These are phyloP conservation scores for Mimumesa dahlbomi DNA, from an alignment of 2,888 invertebrate species.

Conservation along the genomic window DNA sequence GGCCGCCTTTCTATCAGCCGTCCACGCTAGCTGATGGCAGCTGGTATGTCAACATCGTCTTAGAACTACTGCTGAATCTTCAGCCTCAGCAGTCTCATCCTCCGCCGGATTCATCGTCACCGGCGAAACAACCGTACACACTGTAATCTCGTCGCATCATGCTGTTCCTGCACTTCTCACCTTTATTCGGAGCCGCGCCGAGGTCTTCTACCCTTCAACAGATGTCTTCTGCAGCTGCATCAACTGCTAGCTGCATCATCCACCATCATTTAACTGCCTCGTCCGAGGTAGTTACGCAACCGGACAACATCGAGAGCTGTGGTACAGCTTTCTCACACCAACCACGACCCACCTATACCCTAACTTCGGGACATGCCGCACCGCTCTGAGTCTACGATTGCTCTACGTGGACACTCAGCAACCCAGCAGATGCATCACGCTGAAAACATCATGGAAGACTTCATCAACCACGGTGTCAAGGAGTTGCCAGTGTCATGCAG, in stretches of 20 bases:
- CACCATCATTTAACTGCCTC: slow-evolving; percentile 39
- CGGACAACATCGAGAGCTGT: slow-evolving; percentile 33
- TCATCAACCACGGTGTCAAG: slow-evolving; percentile 10
- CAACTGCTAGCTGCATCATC: slow-evolving; percentile 14
- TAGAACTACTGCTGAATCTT: slow-evolving; percentile 57
- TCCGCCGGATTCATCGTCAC: slow-evolving; percentile 34
- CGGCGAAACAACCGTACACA: slow-evolving; percentile 37
- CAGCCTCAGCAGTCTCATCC: slow-evolving; percentile 47
- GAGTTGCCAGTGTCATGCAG: slow-evolving; percentile 16
- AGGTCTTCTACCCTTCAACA: slow-evolving; percentile 35
- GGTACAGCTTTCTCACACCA: slow-evolving; percentile 33
- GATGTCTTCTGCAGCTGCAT: slow-evolving; percentile 28
- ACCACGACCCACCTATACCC: neutral
- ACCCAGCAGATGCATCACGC: no score
- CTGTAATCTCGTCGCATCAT: slow-evolving; percentile 48
- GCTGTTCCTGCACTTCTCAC: slow-evolving; percentile 35
- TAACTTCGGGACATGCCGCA: no score
- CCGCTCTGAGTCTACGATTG: no score
- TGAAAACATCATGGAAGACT: neutral
- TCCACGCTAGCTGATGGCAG: slow-evolving; percentile 68
- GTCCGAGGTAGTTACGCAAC: slow-evolving; percentile 37
- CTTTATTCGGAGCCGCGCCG: slow-evolving; percentile 30
- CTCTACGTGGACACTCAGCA: no score
- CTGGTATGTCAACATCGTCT: slow-evolving; percentile 60
- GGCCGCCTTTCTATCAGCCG: slow-evolving; percentile 78